These are phyloP conservation scores for Geopemphigus sp. DNA, from an alignment of 1,140 invertebrate genomes.

Conservation along the genomic window DNA sequence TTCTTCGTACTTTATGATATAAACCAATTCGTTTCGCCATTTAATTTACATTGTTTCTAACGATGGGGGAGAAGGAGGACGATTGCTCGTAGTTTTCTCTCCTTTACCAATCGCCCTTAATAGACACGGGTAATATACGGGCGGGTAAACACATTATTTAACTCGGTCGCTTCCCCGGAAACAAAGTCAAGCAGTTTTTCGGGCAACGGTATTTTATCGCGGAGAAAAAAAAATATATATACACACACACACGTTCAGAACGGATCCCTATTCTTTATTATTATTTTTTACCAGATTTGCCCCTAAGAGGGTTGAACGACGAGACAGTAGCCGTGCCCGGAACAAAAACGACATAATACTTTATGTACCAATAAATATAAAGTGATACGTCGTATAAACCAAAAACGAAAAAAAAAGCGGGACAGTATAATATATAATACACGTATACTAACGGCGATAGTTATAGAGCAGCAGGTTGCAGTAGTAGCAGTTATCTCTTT, in stretches of 20 bases:
- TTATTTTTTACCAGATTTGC: conserved; percentile 1
- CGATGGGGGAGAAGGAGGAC: too few relatives aligned
- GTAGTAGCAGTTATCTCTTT: neutral
- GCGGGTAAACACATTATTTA: neutral
- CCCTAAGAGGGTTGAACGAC: conserved; percentile 31
- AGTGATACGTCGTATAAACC: conserved; percentile 32
- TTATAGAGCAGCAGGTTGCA: conserved; percentile 28
- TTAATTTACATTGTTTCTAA: too few relatives aligned
- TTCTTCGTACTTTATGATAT: too few relatives aligned
- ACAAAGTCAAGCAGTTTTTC: conserved; percentile 36
- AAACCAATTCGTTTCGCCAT: too few relatives aligned
- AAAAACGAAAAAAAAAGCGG: neutral
- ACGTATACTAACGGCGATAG: neutral
- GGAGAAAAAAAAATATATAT: neutral
- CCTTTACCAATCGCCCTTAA: too few relatives aligned
- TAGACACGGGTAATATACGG: too few relatives aligned
- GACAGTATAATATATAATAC: neutral
- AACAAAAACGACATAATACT: conserved; percentile 6
- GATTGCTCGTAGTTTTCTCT: too few relatives aligned
- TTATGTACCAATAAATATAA: conserved; percentile 44
- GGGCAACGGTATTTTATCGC: conserved; percentile 9
- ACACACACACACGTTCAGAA: neutral
- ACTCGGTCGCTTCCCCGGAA: conserved; percentile 13
- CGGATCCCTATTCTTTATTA: conserved; percentile 14
- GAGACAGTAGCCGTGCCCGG: neutral